Evolutionary conservation across 2,797 vertebrate species (phyloP).

Genomic region (Sebastes kiyomatsui): DNA sequence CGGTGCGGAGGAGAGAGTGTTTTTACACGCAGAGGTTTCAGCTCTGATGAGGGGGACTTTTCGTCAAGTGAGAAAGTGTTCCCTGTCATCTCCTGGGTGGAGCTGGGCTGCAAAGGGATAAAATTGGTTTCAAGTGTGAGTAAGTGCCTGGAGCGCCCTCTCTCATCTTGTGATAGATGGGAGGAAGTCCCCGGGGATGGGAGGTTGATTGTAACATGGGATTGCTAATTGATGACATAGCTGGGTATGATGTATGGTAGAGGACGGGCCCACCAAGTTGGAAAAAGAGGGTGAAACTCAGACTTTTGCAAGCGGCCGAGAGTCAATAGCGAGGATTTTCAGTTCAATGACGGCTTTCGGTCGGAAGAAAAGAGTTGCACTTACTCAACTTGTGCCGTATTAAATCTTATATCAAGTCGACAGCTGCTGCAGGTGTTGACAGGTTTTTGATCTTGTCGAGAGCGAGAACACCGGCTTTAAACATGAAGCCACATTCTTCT

Average conservation of each 20-base stretch:
- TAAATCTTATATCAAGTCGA: conserved; percentile 52
- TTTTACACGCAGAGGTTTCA: conserved; percentile 51
- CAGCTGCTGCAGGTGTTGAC: conserved; percentile 40
- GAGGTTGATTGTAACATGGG: conserved; percentile 75
- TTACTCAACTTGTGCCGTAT: conserved; percentile 48
- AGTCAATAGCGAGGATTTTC: conserved; percentile 44
- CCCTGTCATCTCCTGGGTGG: conserved; percentile 71
- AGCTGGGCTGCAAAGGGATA: conserved; percentile 57
- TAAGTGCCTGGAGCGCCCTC: conserved; percentile 66
- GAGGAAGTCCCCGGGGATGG: conserved; percentile 65
- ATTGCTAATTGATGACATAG: conserved; percentile 75
- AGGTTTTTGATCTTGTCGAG: conserved; percentile 53
- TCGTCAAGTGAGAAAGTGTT: conserved; percentile 69
- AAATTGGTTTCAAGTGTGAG: conserved; percentile 82
- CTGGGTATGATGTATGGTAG: conserved; percentile 66
- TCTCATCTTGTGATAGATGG: conserved; percentile 75
- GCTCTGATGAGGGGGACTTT: conserved; percentile 65
- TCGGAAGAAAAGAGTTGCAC: conserved; percentile 43
- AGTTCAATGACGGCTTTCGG: conserved; percentile 39
- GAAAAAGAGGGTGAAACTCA: conserved; percentile 49
- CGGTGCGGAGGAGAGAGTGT: conserved; percentile 14
- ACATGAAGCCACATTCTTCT: conserved; percentile 25
- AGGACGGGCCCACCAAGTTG: conserved; percentile 47
- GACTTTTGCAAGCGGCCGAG: conserved; percentile 32
- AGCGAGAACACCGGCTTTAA: conserved; percentile 33